Conservation (phyloP, 2,113 vertebrate species). For the Corvus hawaiiensis region DNA sequence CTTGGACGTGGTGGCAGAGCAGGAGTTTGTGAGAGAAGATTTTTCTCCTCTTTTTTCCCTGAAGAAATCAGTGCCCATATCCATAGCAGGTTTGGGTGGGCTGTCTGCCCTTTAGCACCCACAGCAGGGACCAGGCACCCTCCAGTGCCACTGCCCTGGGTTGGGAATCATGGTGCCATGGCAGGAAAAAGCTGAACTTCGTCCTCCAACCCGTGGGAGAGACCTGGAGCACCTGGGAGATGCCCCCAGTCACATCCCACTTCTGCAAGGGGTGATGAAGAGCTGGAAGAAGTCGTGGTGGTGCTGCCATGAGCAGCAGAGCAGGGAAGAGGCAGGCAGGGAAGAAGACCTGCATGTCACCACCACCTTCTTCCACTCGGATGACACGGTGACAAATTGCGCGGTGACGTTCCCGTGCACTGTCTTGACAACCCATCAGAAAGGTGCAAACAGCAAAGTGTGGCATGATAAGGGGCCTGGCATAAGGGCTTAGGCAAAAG, state of each 20-base stretch:
- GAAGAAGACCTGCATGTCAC: background rate
- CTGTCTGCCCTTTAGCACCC: background rate
- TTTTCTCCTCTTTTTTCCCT: background rate
- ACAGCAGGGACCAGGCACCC: rapidly evolving
- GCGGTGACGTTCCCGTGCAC: rapidly evolving
- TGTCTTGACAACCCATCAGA: conserved; percentile 26
- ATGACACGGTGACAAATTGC: background rate
- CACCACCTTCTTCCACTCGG: background rate
- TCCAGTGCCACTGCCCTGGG: background rate
- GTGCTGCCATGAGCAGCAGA: background rate
- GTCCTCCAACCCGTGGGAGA: background rate
- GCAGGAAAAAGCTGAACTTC: background rate
- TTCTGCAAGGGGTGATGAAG: background rate
- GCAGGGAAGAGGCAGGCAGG: background rate
- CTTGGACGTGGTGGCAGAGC: background rate
- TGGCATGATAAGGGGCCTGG: background rate
- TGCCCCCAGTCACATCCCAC: background rate
- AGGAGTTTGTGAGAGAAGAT: background rate
- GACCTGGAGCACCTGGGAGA: background rate
- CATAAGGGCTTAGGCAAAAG: background rate
- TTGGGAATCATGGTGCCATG: rapidly evolving
- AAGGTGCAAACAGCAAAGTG: conserved; percentile 26
- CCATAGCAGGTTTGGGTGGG: background rate
- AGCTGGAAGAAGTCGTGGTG: background rate
- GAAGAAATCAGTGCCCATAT: background rate